Evolutionary conservation across 2,888 invertebrate species (phyloP).

Genomic region (Xestia sexstrigata): DNA sequence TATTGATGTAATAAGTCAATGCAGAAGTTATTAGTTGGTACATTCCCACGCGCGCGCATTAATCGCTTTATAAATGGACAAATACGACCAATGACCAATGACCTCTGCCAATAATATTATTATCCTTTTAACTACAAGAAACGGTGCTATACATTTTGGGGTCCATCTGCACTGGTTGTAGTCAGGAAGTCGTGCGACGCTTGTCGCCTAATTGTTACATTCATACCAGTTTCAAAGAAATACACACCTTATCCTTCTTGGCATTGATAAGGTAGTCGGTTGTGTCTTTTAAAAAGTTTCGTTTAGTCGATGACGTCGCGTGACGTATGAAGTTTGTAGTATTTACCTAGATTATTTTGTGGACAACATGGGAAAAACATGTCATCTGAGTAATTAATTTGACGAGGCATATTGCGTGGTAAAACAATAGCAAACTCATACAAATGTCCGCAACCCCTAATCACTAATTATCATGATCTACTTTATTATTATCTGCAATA

Average conservation of each 20-base stretch:
- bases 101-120: constrained; percentile 61
- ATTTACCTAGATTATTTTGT: constrained; percentile 14
- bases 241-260: constrained; percentile 58
- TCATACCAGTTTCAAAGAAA: constrained; percentile 66
- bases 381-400: constrained; percentile 17
- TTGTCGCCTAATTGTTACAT: constrained; percentile 69
- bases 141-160: constrained; percentile 62
- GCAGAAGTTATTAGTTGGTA: constrained; percentile 63
- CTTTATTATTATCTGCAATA: constrained; percentile 43
- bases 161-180: constrained; percentile 63
- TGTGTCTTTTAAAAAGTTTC: constrained; percentile 38
- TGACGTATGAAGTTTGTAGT: constrained; percentile 17
- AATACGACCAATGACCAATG: constrained; percentile 63
- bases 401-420: not conserved
- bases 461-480: constrained; percentile 34
- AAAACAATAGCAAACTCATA: constrained; percentile 2
- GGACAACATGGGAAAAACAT: constrained; percentile 11
- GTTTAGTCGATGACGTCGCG: not conserved
- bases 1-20: constrained; percentile 62
- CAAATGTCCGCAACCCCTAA: not conserved
- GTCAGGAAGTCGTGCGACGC: constrained; percentile 70
- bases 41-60: constrained; percentile 69
- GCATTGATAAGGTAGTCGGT: constrained; percentile 61
- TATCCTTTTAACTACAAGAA: constrained; percentile 55
- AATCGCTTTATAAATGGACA: constrained; percentile 65